Conservation (phyloP, 2,113 vertebrate genomes). For the Tor tambroides region DNA sequence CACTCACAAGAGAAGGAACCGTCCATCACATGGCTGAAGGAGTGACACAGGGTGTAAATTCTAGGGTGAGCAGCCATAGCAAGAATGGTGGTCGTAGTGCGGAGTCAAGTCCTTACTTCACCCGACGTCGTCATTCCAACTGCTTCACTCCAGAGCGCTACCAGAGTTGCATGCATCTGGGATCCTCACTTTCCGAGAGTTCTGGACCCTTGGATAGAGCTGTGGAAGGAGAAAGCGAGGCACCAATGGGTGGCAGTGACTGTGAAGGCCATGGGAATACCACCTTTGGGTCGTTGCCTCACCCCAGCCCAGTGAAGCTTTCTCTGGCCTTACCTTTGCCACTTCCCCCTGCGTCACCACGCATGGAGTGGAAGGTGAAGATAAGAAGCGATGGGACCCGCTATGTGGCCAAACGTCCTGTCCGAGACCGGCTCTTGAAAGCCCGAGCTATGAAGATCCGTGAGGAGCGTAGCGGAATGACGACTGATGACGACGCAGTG, state of each 20-base stretch:
- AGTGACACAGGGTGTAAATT: conserved; percentile 70
- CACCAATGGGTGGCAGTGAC: conserved; percentile 61
- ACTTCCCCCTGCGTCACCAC: conserved; percentile 72
- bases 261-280: conserved; percentile 72
- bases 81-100: conserved; percentile 74
- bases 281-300: conserved; percentile 60
- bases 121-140: conserved; percentile 74
- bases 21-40: conserved; percentile 74
- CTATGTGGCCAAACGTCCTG: conserved; percentile 87
- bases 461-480: conserved; percentile 93
- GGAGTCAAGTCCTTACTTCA: conserved; percentile 84
- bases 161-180: conserved; percentile 83
- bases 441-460: conserved; percentile 89
- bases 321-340: conserved; percentile 67
- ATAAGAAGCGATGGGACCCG: conserved; percentile 85
- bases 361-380: conserved; percentile 92
- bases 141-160: conserved; percentile 75
- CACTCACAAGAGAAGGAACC: conserved; percentile 74
- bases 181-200: conserved; percentile 66
- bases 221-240: conserved; percentile 63
- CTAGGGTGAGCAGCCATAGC: conserved; percentile 71
- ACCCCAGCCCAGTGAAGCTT: conserved; percentile 52
- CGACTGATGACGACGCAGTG: conserved; percentile 88
- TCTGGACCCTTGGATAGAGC: conserved; percentile 51
- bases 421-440: conserved; percentile 88